Evolutionary conservation across 2,888 invertebrate genomes (phyloP).

Genomic region (Dryomyza anilis): DNA sequence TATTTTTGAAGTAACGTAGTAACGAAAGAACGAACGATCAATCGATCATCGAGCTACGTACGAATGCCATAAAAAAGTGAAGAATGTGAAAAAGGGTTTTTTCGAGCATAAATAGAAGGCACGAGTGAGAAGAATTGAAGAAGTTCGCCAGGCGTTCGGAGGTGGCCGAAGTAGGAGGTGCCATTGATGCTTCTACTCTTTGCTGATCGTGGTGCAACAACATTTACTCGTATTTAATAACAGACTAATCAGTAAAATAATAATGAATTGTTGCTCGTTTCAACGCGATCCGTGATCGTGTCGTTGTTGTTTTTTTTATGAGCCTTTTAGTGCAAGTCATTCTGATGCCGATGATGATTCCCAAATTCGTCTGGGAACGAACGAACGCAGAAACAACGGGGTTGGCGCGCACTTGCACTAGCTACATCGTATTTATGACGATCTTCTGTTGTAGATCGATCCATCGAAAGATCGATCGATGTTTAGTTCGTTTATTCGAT

Average conservation of each 20-base stretch:
- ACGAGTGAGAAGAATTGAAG: not conserved
- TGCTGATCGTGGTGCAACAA: too few species aligned
- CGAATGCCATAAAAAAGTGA: too few species aligned
- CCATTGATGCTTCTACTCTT: too few species aligned
- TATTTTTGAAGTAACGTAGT: too few species aligned
- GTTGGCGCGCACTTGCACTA: too few species aligned
- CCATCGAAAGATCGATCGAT: not conserved
- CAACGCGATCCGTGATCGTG: not conserved
- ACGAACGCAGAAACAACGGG: too few species aligned
- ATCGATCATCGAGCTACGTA: too few species aligned
- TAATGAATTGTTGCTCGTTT: constrained; percentile 33
- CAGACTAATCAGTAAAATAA: constrained; percentile 25
- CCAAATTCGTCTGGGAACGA: constrained; percentile 13
- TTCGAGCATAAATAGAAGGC: not conserved
- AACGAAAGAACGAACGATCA: too few species aligned
- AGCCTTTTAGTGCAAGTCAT: not conserved
- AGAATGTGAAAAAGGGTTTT: not conserved
- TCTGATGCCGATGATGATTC: not conserved
- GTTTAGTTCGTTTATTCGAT: not conserved
- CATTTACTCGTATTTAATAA: constrained; percentile 23
- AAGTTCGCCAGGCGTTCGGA: not conserved
- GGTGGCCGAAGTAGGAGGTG: not conserved
- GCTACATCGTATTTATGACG: too few species aligned
- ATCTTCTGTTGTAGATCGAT: too few species aligned
- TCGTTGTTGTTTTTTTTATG: not conserved